A percentile compares a stretch with the other conserved stretches of the same genome.
Conservation (phyloP, 1,140 invertebrate species). For the Ostrea edulis region DNA sequence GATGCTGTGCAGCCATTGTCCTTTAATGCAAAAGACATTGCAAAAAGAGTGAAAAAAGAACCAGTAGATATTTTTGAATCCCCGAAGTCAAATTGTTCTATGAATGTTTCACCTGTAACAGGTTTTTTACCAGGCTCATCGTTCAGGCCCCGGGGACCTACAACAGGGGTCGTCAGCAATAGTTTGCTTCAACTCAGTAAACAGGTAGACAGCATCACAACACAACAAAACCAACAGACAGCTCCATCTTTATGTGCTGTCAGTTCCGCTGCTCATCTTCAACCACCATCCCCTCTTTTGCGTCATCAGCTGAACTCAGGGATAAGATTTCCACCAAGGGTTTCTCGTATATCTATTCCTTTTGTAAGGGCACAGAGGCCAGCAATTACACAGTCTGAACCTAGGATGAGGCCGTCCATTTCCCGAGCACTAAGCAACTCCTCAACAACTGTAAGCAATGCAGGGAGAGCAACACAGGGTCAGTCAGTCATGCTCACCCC, state of each 20-base stretch:
- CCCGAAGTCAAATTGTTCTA: constrained; percentile 2
- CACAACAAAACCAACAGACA: background rate
- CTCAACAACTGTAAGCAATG: too few relatives aligned
- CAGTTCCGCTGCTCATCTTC: background rate
- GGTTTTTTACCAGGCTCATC: background rate
- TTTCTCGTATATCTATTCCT: constrained; percentile 29
- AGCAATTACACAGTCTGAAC: background rate
- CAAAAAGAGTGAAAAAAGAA: constrained; percentile 40
- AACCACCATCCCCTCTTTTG: background rate
- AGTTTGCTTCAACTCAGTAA: background rate
- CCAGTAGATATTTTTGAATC: constrained; percentile 14
- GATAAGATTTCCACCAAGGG: constrained; percentile 29
- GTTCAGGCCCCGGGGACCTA: background rate
- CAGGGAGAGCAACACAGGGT: background rate
- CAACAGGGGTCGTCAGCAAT: background rate
- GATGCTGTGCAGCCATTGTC: background rate
- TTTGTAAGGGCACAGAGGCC: background rate
- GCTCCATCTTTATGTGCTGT: background rate
- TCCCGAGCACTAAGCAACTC: background rate
- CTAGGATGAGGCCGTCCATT: background rate
- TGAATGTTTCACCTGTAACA: background rate
- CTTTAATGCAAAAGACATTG: background rate
- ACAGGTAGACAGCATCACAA: constrained; percentile 29
- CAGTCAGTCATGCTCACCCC: constrained; percentile 1
- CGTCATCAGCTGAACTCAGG: constrained; percentile 16